Conservation (phyloP, 2,888 invertebrate genomes). For the Antheraea assamensis region DNA sequence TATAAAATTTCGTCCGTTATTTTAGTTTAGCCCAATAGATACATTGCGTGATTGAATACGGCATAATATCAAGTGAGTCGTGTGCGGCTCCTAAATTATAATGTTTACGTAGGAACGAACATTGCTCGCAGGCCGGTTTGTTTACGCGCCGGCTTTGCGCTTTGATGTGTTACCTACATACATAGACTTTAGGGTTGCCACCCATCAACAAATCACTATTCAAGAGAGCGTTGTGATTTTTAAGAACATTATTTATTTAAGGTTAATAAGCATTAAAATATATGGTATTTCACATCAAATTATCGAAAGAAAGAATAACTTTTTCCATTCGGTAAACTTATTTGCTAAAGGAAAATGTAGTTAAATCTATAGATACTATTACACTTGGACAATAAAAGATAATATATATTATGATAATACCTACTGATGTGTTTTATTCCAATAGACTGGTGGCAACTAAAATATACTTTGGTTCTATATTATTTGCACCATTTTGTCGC, state of each 20-base stretch:
- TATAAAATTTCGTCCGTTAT: not conserved
- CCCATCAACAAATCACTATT: not conserved
- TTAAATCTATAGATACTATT: too few relatives aligned
- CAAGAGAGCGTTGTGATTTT: not conserved
- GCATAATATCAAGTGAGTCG: not conserved
- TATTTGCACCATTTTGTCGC: too few relatives aligned
- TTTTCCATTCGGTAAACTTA: not conserved
- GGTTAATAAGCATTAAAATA: not conserved
- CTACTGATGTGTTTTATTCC: too few relatives aligned
- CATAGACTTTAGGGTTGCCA: constrained; percentile 10
- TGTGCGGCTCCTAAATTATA: not conserved
- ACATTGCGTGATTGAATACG: not conserved
- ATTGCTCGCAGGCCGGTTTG: constrained; percentile 29
- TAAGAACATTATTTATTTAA: not conserved
- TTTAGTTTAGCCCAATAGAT: not conserved
- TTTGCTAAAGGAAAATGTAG: not conserved
- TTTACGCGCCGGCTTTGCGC: constrained; percentile 31
- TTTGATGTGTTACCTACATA: constrained; percentile 32
- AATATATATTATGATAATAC: too few relatives aligned
- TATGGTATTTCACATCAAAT: not conserved
- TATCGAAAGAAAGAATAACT: not conserved
- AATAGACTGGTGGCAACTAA: too few relatives aligned
- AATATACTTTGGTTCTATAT: too few relatives aligned
- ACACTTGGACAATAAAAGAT: too few relatives aligned
- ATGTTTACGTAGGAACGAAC: constrained; percentile 25